These are phyloP conservation scores for Spilogale gracilis DNA, from an alignment of 2,113 vertebrate genomes.

Conservation along the genomic window DNA sequence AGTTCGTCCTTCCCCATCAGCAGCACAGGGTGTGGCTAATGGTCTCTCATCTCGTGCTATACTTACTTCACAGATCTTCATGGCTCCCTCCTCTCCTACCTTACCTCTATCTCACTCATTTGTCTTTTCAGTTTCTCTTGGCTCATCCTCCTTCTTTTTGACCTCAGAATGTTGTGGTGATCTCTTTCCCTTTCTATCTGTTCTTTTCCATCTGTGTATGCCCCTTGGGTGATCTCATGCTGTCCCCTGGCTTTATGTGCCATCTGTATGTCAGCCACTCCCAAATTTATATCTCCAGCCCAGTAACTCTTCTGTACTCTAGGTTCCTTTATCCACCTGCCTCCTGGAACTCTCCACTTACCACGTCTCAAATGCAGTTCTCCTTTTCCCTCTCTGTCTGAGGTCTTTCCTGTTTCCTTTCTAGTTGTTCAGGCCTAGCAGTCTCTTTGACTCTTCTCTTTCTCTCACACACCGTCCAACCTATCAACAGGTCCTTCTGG, in stretches of 20 bases:
- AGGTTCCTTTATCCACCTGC: neutral
- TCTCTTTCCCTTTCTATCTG: neutral
- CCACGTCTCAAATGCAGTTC: neutral
- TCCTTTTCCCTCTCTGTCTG: neutral
- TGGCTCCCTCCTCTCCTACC: neutral
- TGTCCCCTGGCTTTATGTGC: neutral
- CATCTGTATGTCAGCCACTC: neutral
- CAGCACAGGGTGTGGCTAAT: accelerated
- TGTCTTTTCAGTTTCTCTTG: neutral
- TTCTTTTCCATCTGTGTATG: neutral
- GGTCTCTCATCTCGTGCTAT: no score
- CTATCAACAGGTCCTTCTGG: neutral
- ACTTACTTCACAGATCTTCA: neutral
- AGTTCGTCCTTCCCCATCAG: neutral
- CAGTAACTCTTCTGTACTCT: neutral
- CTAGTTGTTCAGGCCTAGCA: neutral
- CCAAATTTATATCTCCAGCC: neutral
- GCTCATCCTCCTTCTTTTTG: neutral
- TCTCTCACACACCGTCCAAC: neutral
- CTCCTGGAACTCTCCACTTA: neutral
- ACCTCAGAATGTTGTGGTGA: neutral
- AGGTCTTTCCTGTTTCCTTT: neutral
- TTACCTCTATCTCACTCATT: neutral
- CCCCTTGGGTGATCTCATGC: neutral
- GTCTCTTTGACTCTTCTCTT: neutral